Percentiles rank a stretch among this genome's conserved stretches.
Conservation (phyloP, 2,113 vertebrate species). For the Prolemur simus region DNA sequence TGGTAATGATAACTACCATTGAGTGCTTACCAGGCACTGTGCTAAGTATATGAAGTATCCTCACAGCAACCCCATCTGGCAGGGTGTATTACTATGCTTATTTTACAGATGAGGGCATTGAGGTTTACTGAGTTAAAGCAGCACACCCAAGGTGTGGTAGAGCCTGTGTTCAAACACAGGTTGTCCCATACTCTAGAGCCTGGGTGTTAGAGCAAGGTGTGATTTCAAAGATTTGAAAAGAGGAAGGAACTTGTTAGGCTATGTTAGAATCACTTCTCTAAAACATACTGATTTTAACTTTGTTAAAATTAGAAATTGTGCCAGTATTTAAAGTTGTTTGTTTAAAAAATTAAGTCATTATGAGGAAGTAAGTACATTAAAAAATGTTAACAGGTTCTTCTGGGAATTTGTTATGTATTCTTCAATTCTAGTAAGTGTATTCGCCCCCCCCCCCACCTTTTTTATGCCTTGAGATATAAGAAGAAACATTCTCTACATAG, state of each 20-base stretch:
- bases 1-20: neutral
- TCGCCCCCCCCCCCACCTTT: neutral
- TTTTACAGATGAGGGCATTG: neutral
- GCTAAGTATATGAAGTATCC: neutral
- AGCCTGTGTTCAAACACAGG: neutral
- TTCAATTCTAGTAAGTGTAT: neutral
- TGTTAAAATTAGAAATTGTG: slow-evolving; percentile 1
- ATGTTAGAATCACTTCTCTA: neutral
- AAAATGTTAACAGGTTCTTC: neutral
- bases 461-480: neutral
- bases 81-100: neutral
- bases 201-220: neutral
- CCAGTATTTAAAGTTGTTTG: neutral
- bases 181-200: neutral
- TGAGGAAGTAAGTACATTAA: neutral
- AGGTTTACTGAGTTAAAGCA: neutral
- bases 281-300: slow-evolving; percentile 16
- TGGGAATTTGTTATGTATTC: neutral
- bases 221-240: slow-evolving; percentile 3
- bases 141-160: neutral
- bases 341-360: neutral
- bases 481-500: neutral
- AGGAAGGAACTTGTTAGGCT: neutral
- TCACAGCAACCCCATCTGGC: neutral
- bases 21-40: neutral